Evolutionary conservation across 2,888 invertebrate species (phyloP).

Genomic region (Ophraella communa): DNA sequence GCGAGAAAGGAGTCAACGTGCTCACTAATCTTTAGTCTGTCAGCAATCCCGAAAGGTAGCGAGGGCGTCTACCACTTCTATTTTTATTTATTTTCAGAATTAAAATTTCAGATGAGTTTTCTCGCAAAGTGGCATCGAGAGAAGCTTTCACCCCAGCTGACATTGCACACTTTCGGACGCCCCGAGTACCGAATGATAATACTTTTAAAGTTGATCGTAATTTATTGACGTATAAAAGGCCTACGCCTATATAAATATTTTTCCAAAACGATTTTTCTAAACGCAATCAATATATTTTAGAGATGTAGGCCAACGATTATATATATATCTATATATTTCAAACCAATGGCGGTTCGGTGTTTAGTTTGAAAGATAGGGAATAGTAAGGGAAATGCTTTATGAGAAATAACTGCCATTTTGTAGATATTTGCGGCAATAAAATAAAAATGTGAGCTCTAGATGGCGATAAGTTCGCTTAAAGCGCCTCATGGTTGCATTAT

Average conservation of each 20-base stretch:
- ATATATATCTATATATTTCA: background rate
- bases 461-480: slow-evolving; percentile 1
- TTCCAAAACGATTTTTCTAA: background rate
- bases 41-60: background rate
- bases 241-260: slow-evolving; percentile 22
- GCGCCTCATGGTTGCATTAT: background rate
- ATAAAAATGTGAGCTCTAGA: slow-evolving; percentile 13
- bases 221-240: slow-evolving; percentile 20
- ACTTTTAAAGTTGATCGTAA: slow-evolving; percentile 22
- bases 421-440: slow-evolving; percentile 21
- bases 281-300: slow-evolving; percentile 14
- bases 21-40: background rate
- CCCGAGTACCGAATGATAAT: slow-evolving; percentile 23
- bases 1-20: background rate
- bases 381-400: slow-evolving; percentile 11
- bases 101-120: slow-evolving; percentile 26
- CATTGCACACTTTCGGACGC: slow-evolving; percentile 16
- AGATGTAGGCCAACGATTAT: slow-evolving; percentile 15
- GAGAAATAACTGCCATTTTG: slow-evolving; percentile 17
- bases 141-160: slow-evolving; percentile 21
- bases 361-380: slow-evolving; percentile 7
- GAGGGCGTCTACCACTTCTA: slow-evolving; percentile 9
- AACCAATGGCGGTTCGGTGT: slow-evolving; percentile 13
- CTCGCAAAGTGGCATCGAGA: slow-evolving; percentile 9
- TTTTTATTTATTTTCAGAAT: slow-evolving; percentile 25